Evolutionary conservation across 2,113 vertebrate species (phyloP).

Genomic region (Fulmarus glacialis): DNA sequence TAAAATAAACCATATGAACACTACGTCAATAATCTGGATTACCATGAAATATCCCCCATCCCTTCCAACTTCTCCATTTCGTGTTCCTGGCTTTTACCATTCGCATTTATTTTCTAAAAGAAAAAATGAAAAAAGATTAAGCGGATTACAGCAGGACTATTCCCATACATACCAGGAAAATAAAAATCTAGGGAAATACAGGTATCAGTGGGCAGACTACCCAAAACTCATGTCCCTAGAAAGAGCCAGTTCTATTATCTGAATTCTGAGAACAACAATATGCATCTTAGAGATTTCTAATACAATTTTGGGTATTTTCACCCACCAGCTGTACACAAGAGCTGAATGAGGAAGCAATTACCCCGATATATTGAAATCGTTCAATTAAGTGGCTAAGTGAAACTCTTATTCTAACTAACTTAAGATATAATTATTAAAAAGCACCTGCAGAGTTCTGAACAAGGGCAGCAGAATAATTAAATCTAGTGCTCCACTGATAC

Average conservation of each 20-base stretch:
- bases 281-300: neutral
- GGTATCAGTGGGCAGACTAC: neutral
- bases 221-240: neutral
- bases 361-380: neutral
- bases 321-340: neutral
- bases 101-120: neutral
- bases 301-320: neutral
- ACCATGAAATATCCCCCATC: neutral
- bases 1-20: neutral
- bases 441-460: neutral
- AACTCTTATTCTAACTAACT: neutral
- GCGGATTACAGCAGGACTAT: neutral
- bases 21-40: neutral
- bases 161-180: neutral
- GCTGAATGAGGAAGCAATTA: neutral
- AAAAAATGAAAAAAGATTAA: neutral
- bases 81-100: accelerated
- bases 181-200: neutral
- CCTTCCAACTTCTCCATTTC: neutral
- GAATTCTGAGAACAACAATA: neutral
- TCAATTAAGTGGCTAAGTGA: neutral
- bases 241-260: neutral
- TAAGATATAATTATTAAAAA: neutral
- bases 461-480: conserved; percentile 57
- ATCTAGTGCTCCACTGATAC: conserved; percentile 5